phyloP scores from a whole-genome alignment of 2,113 vertebrate species.

The Daboia siamensis region DNA sequence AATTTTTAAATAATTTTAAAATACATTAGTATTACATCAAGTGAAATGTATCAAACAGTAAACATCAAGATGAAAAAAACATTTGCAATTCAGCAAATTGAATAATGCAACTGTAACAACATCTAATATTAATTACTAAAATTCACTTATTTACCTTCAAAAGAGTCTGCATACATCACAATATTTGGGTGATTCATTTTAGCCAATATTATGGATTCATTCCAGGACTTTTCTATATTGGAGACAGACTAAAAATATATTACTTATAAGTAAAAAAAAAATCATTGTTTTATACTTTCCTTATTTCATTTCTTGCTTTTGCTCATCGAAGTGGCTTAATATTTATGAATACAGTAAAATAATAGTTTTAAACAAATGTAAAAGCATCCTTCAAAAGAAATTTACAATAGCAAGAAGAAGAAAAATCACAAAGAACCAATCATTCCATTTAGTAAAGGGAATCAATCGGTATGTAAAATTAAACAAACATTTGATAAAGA shows the following conservation, averaged over 20 bases:
- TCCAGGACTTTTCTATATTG: conserved; percentile 71
- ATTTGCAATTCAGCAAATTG: not conserved
- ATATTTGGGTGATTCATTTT: conserved; percentile 90
- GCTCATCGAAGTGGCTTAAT: not conserved
- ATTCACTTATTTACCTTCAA: conserved; percentile 78
- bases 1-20: conserved; percentile 43
- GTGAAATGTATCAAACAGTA: accelerated
- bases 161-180: conserved; percentile 83
- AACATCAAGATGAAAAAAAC: not conserved
- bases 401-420: not conserved
- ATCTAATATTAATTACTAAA: not conserved
- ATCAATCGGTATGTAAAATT: not conserved
- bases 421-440: not conserved
- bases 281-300: not conserved
- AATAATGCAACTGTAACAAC: not conserved
- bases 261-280: conserved; percentile 28
- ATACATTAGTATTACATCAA: conserved; percentile 30
- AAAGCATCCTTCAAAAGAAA: not conserved
- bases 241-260: conserved; percentile 70
- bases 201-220: conserved; percentile 84
- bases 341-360: not conserved
- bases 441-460: not conserved
- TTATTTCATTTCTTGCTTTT: not conserved
- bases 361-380: not conserved
- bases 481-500: not conserved